These are phyloP conservation scores for Uloborus diversus DNA, from an alignment of 1,140 invertebrate genomes.

Conservation along the genomic window DNA sequence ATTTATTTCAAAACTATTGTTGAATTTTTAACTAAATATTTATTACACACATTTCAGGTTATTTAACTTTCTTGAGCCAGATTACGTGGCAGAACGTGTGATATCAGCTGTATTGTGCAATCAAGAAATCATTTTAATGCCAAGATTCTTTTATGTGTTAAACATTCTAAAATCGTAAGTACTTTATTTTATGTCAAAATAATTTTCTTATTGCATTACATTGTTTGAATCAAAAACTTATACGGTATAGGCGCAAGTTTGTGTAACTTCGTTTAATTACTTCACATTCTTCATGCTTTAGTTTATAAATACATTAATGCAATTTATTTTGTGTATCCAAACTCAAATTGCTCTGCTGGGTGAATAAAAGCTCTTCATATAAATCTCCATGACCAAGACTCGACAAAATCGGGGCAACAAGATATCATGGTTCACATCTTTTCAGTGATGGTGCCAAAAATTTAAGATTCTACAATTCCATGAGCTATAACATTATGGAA, in stretches of 20 bases:
- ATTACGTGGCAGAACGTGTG: slow-evolving; percentile 85
- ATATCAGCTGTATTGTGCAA: slow-evolving; percentile 83
- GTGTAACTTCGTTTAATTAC: not conserved
- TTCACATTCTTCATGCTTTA: not conserved
- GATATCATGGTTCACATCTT: too few species aligned
- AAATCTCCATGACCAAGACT: too few species aligned
- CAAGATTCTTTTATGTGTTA: slow-evolving; percentile 11
- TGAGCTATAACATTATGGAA: too few species aligned
- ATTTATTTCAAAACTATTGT: not conserved
- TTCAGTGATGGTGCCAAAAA: too few species aligned
- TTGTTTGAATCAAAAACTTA: not conserved
- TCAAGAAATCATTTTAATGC: slow-evolving; percentile 72
- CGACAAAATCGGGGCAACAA: too few species aligned
- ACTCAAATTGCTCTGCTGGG: not conserved
- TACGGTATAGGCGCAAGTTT: not conserved
- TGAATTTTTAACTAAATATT: not conserved
- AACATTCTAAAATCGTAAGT: slow-evolving; percentile 10
- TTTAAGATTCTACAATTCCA: too few species aligned
- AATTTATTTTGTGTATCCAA: not conserved
- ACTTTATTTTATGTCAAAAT: not conserved
- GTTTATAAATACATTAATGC: not conserved
- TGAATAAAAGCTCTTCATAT: too few species aligned
- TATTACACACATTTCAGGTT: slow-evolving; percentile 5
- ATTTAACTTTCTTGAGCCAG: slow-evolving; percentile 68
- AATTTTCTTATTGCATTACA: not conserved